Conservation (phyloP, 2,888 invertebrate genomes). For the Nymphalis polychloros region DNA sequence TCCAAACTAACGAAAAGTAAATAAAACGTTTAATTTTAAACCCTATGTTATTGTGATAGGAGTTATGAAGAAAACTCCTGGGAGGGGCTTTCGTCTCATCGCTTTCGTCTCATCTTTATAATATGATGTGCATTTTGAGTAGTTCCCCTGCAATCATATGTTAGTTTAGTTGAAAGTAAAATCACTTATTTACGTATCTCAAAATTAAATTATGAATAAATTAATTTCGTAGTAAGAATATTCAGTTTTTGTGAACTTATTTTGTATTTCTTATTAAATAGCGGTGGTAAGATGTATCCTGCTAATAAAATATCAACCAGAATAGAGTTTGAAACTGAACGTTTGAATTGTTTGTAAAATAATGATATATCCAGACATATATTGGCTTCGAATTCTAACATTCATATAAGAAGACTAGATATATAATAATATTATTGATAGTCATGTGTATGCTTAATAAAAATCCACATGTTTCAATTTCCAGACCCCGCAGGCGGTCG, state of each 20-base stretch:
- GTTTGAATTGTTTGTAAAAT: too few relatives aligned
- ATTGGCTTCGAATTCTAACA: too few relatives aligned
- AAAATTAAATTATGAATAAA: too few relatives aligned
- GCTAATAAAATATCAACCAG: too few relatives aligned
- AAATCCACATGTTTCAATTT: not conserved
- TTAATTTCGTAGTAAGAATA: too few relatives aligned
- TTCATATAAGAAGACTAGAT: too few relatives aligned
- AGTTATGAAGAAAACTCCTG: not conserved
- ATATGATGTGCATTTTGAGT: slow-evolving; percentile 7
- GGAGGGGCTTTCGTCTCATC: too few relatives aligned
- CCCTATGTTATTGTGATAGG: slow-evolving; percentile 14
- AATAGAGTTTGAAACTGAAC: too few relatives aligned
- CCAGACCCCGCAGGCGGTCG: slow-evolving; percentile 90
- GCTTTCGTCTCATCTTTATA: slow-evolving; percentile 1
- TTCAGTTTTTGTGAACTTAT: too few relatives aligned
- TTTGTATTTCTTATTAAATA: too few relatives aligned
- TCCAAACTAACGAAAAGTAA: slow-evolving; percentile 20
- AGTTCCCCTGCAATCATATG: slow-evolving; percentile 9
- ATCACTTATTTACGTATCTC: not conserved
- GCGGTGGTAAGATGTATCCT: too few relatives aligned
- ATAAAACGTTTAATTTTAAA: not conserved
- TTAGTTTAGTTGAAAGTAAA: slow-evolving; percentile 13
- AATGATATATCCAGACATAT: too few relatives aligned
- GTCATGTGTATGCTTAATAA: not conserved
- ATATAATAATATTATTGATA: not conserved